Conservation (phyloP, 2,797 vertebrate genomes). For the Gastrophryne carolinensis region DNA sequence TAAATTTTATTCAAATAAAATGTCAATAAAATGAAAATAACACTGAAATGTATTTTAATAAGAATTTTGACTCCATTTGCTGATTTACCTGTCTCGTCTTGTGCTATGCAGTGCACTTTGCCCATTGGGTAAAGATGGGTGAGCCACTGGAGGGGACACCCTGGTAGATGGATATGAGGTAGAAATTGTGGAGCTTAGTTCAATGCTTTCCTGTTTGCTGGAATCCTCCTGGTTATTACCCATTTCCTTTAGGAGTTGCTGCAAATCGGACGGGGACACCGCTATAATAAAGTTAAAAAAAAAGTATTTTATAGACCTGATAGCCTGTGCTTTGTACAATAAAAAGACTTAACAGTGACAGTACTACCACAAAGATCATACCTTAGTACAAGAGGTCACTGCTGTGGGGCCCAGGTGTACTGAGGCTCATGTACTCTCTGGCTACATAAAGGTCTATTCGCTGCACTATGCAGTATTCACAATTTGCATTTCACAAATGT, state of each 20-base stretch:
- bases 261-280: constrained; percentile 95
- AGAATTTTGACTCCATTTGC: no score
- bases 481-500: no score
- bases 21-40: not conserved
- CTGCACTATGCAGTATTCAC: no score
- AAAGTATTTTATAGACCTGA: no score
- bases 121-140: constrained; percentile 92
- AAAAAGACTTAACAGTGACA: no score
- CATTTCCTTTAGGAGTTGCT: constrained; percentile 98
- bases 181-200: constrained; percentile 95
- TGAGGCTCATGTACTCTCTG: no score
- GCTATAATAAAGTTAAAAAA: constrained; percentile 64
- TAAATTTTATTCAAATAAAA: not conserved
- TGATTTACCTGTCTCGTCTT: constrained; percentile 95
- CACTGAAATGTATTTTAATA: no score
- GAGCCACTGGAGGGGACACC: constrained; percentile 89
- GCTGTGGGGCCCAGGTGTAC: no score
- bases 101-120: constrained; percentile 91
- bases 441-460: no score
- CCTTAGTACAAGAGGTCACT: no score
- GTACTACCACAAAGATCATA: no score
- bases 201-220: constrained; percentile 92
- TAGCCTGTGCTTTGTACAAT: no score
- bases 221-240: constrained; percentile 86
- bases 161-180: constrained; percentile 94